Evolutionary conservation across 2,888 invertebrate genomes (phyloP).

Genomic region (Polydrusus cervinus): DNA sequence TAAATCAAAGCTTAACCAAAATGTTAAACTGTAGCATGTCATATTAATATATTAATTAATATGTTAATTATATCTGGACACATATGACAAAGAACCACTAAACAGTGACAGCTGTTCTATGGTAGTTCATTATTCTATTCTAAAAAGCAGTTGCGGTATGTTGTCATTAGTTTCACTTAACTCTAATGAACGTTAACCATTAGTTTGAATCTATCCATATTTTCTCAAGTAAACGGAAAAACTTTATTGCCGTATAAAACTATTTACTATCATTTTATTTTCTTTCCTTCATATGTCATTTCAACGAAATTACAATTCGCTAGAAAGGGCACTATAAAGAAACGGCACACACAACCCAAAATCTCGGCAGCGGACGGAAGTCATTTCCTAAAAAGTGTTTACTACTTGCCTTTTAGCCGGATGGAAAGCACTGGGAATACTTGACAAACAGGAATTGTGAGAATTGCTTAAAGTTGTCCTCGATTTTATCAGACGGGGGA

Average conservation of each 20-base stretch:
- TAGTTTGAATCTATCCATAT: neutral
- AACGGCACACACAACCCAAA: constrained; percentile 34
- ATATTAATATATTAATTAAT: too few relatives aligned
- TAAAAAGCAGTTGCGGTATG: neutral
- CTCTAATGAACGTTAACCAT: neutral
- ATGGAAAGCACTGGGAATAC: constrained; percentile 38
- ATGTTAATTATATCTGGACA: too few relatives aligned
- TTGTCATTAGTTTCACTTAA: neutral
- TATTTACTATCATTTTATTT: constrained; percentile 23
- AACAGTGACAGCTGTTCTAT: too few relatives aligned
- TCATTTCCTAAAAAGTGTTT: constrained; percentile 46
- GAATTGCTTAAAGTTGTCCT: constrained; percentile 41
- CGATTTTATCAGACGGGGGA: constrained; percentile 37
- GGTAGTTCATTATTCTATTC: too few relatives aligned
- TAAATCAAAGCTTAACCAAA: too few relatives aligned
- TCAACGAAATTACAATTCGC: constrained; percentile 32
- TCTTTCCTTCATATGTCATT: constrained; percentile 23
- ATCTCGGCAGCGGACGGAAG: constrained; percentile 34
- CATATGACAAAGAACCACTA: too few relatives aligned
- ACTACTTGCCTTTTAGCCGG: constrained; percentile 43
- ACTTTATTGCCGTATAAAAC: constrained; percentile 18
- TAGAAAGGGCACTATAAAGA: constrained; percentile 38
- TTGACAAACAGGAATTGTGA: constrained; percentile 37
- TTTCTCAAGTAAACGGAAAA: neutral
- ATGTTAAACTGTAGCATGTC: too few relatives aligned